A percentile compares a stretch with the other conserved stretches of the same genome.
Evolutionary conservation across 2,888 invertebrate genomes (phyloP).

Genomic region (Nemoura dubitans): DNA sequence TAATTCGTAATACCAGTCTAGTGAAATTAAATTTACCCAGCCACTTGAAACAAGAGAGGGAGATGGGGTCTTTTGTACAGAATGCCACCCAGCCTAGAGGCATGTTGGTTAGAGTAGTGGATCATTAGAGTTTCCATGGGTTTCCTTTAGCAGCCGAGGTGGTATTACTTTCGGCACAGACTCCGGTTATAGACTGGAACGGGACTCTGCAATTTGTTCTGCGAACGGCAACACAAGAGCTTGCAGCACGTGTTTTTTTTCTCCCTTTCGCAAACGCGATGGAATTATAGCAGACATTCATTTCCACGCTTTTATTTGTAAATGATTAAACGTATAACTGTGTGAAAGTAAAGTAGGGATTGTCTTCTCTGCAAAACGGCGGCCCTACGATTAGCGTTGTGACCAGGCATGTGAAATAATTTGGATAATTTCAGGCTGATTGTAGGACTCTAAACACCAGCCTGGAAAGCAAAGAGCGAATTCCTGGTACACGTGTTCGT

Average conservation of each 20-base stretch:
- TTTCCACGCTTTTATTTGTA: not conserved
- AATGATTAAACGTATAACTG: not conserved
- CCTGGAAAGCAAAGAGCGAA: not conserved
- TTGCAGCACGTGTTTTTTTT: not conserved
- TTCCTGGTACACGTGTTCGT: not conserved
- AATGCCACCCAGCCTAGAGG: not conserved
- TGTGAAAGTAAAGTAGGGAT: not conserved
- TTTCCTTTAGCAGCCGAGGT: not conserved
- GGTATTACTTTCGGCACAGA: not conserved
- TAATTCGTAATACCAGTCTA: slow-evolving; percentile 1
- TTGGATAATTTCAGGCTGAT: not conserved
- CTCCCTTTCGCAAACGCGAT: not conserved
- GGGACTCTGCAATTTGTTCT: not conserved
- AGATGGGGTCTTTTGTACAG: not conserved
- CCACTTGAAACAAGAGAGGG: slow-evolving; percentile 24
- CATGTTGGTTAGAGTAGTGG: not conserved
- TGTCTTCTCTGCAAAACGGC: not conserved
- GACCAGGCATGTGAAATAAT: not conserved
- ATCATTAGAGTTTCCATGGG: not conserved
- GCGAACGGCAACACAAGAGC: not conserved
- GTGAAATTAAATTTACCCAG: slow-evolving; percentile 16
- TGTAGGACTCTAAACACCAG: not conserved
- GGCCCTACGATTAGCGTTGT: not conserved
- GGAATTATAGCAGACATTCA: not conserved
- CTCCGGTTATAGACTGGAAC: not conserved